These are phyloP conservation scores for Lasioglossum baleicum DNA, from an alignment of 1,140 invertebrate species.

Conservation along the genomic window DNA sequence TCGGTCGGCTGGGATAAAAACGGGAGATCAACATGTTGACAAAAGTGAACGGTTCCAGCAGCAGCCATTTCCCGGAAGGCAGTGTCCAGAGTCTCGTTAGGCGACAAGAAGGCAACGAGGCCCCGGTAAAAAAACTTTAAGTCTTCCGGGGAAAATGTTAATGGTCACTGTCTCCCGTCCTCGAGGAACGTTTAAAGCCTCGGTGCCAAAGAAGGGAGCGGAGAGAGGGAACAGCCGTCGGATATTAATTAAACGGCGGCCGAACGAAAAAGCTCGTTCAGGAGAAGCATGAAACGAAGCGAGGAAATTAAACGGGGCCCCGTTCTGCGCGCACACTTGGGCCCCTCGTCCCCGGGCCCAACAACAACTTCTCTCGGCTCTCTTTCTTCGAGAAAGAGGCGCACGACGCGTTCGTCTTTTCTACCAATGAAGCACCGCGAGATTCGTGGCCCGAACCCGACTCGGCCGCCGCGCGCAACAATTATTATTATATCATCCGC, in stretches of 20 bases:
- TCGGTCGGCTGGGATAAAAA: too few species aligned
- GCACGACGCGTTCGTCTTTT: neutral
- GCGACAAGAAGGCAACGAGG: too few species aligned
- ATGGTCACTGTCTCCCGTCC: neutral
- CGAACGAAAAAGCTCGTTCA: constrained; percentile 33
- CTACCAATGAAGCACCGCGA: constrained; percentile 9
- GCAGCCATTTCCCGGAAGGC: too few species aligned
- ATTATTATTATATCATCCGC: constrained; percentile 71
- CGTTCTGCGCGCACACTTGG: constrained; percentile 13
- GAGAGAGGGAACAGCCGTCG: neutral
- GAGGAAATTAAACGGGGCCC: constrained; percentile 44
- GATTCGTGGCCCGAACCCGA: neutral
- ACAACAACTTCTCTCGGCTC: neutral
- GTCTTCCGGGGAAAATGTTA: neutral
- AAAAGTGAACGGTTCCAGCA: too few species aligned
- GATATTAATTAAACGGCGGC: constrained; percentile 46
- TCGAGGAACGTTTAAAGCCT: neutral
- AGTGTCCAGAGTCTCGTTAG: too few species aligned
- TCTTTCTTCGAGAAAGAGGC: neutral
- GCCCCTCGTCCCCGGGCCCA: neutral
- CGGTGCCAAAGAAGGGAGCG: neutral
- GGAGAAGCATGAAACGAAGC: constrained; percentile 45
- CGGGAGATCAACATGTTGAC: too few species aligned
- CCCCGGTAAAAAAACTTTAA: neutral
- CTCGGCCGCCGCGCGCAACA: constrained; percentile 62